Base-by-base conservation (phyloP, 1,140 invertebrate genomes). In the Argopecten irradians region DNA sequence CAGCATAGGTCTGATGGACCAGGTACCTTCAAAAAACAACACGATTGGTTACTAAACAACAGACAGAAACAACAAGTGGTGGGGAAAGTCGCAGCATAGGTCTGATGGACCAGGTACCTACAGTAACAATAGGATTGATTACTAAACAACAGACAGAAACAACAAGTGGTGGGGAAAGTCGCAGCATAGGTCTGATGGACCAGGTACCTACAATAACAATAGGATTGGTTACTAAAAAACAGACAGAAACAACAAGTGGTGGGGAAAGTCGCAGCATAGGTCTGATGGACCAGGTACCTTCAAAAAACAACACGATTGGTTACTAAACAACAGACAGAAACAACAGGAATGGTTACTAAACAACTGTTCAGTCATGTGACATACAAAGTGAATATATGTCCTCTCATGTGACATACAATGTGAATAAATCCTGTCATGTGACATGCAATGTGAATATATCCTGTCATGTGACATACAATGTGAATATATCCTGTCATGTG, bases 281-380 rank as follows among this genome's bases (percentile, higher is more conserved):
- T 71, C 55, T 71, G 55, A 89, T 94, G 93, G 13, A 94, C 93
- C 87, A 94, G 90, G 90, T 94, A 94, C 93, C 93, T 94, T 86
- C 33, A 89, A 89, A n/a, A 86, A 28, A 55, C 9, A 39, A 39
- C 43, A 46, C 13, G 43, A 46, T 1, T 16, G 43, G 19, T 46
- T 39, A 39, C 36, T 46, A 46, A 46, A 46, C 43, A 46, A 46
- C 43, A 16, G 43, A 46, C 43, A 46, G 43, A 16, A 46, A 46
- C 43, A 46, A 46, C 14, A 46, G 14, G 5, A 46, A 22, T 16
- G 43, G 43, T 16, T 46, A 22, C 22, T 19, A 3, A 46, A 46
- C 43, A 46, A 41, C 39, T 9, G 39, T 9, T 9, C 39, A 41
- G 43, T 55, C 43, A n/a, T n/a, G n/a, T 55, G 43, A 55, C 22